Percentiles rank a stretch among this genome's conserved stretches.
phyloP scores from a whole-genome alignment of 2,888 invertebrate genomes.

The Micropterix aruncella region DNA sequence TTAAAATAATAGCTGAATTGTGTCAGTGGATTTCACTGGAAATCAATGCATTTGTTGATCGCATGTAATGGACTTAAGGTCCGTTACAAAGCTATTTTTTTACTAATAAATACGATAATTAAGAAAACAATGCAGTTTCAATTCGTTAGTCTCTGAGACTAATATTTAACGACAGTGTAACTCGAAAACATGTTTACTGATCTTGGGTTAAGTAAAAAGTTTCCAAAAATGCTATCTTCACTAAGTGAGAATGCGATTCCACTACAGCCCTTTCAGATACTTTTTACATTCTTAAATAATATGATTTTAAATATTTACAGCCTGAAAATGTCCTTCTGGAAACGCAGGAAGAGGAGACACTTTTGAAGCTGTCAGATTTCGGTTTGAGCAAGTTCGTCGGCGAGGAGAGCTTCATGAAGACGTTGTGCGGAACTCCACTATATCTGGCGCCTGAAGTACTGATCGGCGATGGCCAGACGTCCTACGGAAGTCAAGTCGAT shows the following conservation, averaged over 20 bases:
- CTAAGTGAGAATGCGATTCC: neutral
- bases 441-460: slow-evolving; percentile 87
- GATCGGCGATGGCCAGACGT: slow-evolving; percentile 40
- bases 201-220: no score
- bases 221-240: neutral
- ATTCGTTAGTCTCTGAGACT: no score
- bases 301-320: slow-evolving; percentile 29
- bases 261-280: neutral
- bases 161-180: no score
- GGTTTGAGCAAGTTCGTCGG: slow-evolving; percentile 80
- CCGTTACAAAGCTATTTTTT: no score
- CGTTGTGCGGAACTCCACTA: slow-evolving; percentile 80
- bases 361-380: slow-evolving; percentile 78
- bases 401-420: slow-evolving; percentile 65
- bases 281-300: no score
- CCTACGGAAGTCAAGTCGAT: slow-evolving; percentile 67
- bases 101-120: no score
- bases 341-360: slow-evolving; percentile 40
- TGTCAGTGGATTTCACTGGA: no score
- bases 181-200: no score
- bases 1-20: no score
- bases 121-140: no score
- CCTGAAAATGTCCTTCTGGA: slow-evolving; percentile 64
- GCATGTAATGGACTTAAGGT: no score
- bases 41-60: no score